phyloP scores from a whole-genome alignment of 2,113 vertebrate genomes.

The Lepus timidus region DNA sequence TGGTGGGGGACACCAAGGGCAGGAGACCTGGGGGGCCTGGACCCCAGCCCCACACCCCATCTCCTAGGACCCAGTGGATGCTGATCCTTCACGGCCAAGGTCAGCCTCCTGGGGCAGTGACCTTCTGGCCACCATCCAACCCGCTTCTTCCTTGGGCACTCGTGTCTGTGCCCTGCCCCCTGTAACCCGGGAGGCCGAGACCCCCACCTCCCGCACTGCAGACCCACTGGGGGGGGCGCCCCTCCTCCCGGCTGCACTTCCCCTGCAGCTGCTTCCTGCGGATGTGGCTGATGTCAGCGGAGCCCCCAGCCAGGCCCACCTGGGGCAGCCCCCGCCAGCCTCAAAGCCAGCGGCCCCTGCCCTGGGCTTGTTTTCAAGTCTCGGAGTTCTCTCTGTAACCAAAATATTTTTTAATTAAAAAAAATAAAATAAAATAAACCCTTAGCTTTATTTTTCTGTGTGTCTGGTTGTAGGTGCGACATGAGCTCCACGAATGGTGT shows the following conservation, averaged over 20 bases:
- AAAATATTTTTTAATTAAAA: background rate
- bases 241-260: background rate
- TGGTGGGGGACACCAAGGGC: background rate
- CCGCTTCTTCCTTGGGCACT: background rate
- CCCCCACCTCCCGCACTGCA: background rate
- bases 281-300: background rate
- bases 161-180: background rate
- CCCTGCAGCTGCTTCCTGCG: background rate
- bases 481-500: background rate
- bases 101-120: background rate
- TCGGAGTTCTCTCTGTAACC: background rate
- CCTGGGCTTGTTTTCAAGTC: background rate
- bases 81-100: background rate
- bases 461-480: conserved; percentile 19
- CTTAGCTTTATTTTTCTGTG: background rate
- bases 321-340: background rate
- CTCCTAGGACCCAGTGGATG: background rate
- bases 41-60: background rate
- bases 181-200: background rate
- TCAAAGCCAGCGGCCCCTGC: background rate
- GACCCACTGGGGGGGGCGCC: background rate
- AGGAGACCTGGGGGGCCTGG: background rate
- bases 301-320: background rate
- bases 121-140: background rate
- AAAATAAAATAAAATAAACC: background rate